These are phyloP conservation scores for Eretmochelys imbricata DNA, from an alignment of 2,113 vertebrate species.

Conservation along the genomic window DNA sequence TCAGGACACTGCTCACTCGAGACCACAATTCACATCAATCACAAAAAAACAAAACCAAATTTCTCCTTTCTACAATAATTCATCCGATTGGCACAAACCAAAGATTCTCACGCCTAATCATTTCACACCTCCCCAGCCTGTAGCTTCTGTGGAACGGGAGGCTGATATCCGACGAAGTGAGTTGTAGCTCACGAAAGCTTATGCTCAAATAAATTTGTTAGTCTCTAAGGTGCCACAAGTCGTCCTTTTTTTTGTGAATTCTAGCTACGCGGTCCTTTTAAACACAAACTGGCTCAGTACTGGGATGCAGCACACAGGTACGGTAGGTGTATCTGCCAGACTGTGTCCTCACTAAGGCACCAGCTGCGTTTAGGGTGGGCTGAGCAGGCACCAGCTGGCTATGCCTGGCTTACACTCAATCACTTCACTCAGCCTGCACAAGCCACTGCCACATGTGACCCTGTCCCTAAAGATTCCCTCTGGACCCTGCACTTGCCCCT, in stretches of 20 bases:
- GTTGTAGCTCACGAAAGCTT: no score
- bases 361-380: neutral
- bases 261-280: neutral
- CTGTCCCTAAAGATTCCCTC: rapidly evolving
- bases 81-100: neutral
- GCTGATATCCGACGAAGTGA: neutral
- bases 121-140: neutral
- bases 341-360: neutral
- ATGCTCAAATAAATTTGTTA: no score
- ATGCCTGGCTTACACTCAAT: neutral
- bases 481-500: neutral
- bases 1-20: neutral
- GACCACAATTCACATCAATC: neutral
- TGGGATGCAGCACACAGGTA: neutral
- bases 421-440: neutral
- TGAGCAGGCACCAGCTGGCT: neutral
- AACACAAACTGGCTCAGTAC: rapidly evolving
- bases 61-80: neutral
- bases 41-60: neutral
- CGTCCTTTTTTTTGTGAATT: no score
- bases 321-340: neutral
- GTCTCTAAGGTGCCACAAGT: no score
- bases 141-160: neutral
- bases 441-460: neutral
- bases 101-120: neutral